phyloP scores from a whole-genome alignment of 2,113 vertebrate genomes.

The Antechinus stuartii region DNA sequence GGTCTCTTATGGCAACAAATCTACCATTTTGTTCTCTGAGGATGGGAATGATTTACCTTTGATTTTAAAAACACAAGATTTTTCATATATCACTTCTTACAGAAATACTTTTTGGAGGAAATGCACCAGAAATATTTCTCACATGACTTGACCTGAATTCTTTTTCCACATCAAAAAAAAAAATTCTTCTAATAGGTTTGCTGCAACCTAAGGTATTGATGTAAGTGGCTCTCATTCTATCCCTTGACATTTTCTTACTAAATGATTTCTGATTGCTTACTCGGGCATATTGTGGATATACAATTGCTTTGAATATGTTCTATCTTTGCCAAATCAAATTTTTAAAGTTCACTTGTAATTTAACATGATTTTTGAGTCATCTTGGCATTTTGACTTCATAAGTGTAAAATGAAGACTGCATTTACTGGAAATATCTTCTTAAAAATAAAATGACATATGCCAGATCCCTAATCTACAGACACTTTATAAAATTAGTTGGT shows the following conservation, averaged over 20 bases:
- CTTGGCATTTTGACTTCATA: constrained; percentile 76
- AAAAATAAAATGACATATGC: constrained; percentile 82
- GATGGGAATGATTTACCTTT: not conserved
- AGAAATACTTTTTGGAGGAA: constrained; percentile 35
- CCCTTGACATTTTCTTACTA: constrained; percentile 72
- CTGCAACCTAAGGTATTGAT: constrained; percentile 58
- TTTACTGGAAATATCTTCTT: constrained; percentile 84
- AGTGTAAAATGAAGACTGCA: constrained; percentile 80
- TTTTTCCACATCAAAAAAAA: constrained; percentile 15
- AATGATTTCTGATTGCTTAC: constrained; percentile 67
- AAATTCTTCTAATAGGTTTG: constrained; percentile 42
- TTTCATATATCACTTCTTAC: not conserved
- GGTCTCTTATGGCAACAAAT: not conserved
- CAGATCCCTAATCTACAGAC: constrained; percentile 84
- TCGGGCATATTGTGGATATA: constrained; percentile 61
- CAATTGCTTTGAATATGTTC: constrained; percentile 61
- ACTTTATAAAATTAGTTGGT: constrained; percentile 83
- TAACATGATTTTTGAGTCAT: constrained; percentile 83
- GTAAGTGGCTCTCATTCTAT: constrained; percentile 54
- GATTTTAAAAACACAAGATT: not conserved
- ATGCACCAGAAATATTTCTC: constrained; percentile 41
- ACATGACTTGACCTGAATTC: constrained; percentile 48
- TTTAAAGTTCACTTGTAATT: constrained; percentile 84
- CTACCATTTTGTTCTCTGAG: not conserved
- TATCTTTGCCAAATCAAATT: constrained; percentile 82